Percentiles rank a stretch among this genome's conserved stretches.
Evolutionary conservation across 1,140 invertebrate species (phyloP).

Genomic region (Drosophila littoralis): DNA sequence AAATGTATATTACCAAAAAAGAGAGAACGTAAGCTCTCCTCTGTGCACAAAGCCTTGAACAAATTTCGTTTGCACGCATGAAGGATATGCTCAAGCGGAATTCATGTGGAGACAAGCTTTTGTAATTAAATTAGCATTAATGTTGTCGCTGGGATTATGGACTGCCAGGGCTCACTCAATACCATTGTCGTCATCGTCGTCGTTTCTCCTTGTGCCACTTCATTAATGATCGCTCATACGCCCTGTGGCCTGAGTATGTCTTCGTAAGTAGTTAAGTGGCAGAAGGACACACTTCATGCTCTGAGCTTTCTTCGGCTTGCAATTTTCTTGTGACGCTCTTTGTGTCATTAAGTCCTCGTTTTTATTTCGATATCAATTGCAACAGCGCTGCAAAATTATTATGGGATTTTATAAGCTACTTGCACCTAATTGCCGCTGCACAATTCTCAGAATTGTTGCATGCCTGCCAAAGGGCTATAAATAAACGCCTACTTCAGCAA

Average conservation of each 20-base stretch:
- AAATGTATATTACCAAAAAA: no score
- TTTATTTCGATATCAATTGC: constrained; percentile 56
- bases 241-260: constrained; percentile 25
- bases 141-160: constrained; percentile 55
- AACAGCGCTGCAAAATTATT: constrained; percentile 35
- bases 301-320: constrained; percentile 31
- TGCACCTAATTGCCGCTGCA: constrained; percentile 55
- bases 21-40: constrained; percentile 4
- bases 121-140: constrained; percentile 75
- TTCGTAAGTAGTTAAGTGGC: constrained; percentile 27
- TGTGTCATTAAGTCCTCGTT: constrained; percentile 43
- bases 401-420: constrained; percentile 50
- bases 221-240: constrained; percentile 70
- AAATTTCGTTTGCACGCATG: constrained; percentile 25
- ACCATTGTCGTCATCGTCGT: constrained; percentile 18
- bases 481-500: constrained; percentile 42
- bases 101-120: constrained; percentile 59
- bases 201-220: constrained; percentile 39
- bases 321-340: constrained; percentile 18
- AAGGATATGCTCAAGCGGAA: constrained; percentile 22
- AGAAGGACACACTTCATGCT: constrained; percentile 62
- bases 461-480: constrained; percentile 58
- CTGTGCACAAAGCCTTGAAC: constrained; percentile 21
- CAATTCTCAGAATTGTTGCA: constrained; percentile 49
- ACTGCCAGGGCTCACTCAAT: constrained; percentile 19